These are phyloP conservation scores for Acromyrmex charruanus DNA, from an alignment of 1,140 invertebrate species.

Conservation along the genomic window DNA sequence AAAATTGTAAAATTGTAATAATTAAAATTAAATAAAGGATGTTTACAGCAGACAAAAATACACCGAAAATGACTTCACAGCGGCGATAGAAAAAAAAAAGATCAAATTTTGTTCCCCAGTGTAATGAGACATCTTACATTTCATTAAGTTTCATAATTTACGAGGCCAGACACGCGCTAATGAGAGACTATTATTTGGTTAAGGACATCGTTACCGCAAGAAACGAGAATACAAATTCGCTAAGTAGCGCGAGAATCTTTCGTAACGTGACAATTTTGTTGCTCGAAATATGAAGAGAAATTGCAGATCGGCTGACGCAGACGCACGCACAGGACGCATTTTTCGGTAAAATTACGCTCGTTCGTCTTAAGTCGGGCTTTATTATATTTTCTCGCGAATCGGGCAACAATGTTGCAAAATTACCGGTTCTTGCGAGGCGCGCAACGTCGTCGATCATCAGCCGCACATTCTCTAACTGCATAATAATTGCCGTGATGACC, in stretches of 20 bases:
- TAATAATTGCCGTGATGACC: slow-evolving; percentile 65
- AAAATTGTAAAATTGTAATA: too few species aligned
- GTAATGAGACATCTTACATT: background rate
- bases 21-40: too few species aligned
- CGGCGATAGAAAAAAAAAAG: too few species aligned
- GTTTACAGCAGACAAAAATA: too few species aligned
- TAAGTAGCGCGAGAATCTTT: slow-evolving; percentile 52
- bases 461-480: slow-evolving; percentile 66
- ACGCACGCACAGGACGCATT: slow-evolving; percentile 38
- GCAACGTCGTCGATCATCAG: slow-evolving; percentile 56
- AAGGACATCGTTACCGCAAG: slow-evolving; percentile 57
- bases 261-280: slow-evolving; percentile 56
- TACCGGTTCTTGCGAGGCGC: slow-evolving; percentile 50
- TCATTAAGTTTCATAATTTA: slow-evolving; percentile 9
- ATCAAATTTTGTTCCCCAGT: background rate
- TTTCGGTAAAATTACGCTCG: slow-evolving; percentile 56
- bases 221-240: slow-evolving; percentile 37
- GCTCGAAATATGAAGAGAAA: slow-evolving; percentile 40
- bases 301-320: slow-evolving; percentile 18
- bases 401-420: slow-evolving; percentile 63
- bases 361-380: slow-evolving; percentile 5
- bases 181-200: slow-evolving; percentile 58
- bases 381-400: slow-evolving; percentile 55
- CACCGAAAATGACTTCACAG: too few species aligned
- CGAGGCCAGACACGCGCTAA: slow-evolving; percentile 50